Evolutionary conservation across 23 tunicate genomes (phyloP), one percentile per base, ranked within the genome.

Genomic region (Halocynthia aurantium): DNA sequence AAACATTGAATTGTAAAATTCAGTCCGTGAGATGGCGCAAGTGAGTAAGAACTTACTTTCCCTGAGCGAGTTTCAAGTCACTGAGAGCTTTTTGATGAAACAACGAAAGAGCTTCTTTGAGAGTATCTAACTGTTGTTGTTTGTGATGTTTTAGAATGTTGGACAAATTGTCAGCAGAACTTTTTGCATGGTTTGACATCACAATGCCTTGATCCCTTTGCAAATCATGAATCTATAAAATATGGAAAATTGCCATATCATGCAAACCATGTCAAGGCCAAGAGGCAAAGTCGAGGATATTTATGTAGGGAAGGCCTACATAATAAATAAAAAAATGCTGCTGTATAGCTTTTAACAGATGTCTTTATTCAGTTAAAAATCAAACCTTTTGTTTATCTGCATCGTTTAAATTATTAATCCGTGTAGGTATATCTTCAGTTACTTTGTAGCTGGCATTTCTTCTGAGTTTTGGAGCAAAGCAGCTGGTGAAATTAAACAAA

Each of bases 41-140:
- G 78, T 22, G 8, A 12, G 15, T 60, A 18, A 11, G 10, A 51
- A 10, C 69, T 20, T 81, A 88, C 95, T 88, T 88, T 56, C 79
- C 84, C 10, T 88, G 95, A 22, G 72, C 78, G 52, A 52, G 61
- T 49, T 80, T 78, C 9, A 84, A 52, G n/a, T 72, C 69, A 10
- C 63, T 77, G 10, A 72, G 72, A 7, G 76, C 50, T 57, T 88
- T 67, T 58, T 80, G 52, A 64, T 88, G 87, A 17, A 76, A 63
- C 54, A 57, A 54, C 50, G 72, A 71, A 20, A 88, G 80, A 7
- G 81, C 72, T 7, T 49, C 50, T 50, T 77, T 15, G 44, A 88
- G 73, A 19, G 80, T 77, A 11, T 73, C 75, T 17, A 15, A 54
- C 65, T 63, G 68, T 31, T 73, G 58, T 12, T 65, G 18, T 10